Conservation (phyloP, 2,888 invertebrate species). For the Polyommatus iphigenia region DNA sequence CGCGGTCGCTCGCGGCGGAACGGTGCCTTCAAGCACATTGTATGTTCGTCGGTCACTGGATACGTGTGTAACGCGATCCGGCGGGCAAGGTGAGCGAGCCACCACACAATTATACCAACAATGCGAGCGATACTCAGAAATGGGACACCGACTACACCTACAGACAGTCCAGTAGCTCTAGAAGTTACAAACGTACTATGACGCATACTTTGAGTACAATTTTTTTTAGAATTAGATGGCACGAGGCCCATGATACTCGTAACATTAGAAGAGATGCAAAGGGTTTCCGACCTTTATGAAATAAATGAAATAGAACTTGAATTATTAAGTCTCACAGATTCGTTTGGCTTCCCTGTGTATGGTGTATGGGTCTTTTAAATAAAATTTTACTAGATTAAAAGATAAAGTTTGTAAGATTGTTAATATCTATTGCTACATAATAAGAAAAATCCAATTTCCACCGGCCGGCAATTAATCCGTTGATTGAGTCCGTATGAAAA, state of each 20-base stretch:
- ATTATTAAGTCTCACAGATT: too few relatives aligned
- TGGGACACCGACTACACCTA: constrained; percentile 21
- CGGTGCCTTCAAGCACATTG: background rate
- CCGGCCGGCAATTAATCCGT: background rate
- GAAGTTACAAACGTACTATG: background rate
- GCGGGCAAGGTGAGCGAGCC: constrained; percentile 25
- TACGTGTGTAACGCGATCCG: constrained; percentile 8
- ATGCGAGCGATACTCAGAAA: constrained; percentile 25
- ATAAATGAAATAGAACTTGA: too few relatives aligned
- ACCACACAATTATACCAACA: constrained; percentile 28
- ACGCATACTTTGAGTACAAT: background rate
- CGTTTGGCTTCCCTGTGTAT: too few relatives aligned
- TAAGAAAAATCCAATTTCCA: background rate
- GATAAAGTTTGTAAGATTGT: too few relatives aligned
- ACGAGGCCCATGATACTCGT: too few relatives aligned
- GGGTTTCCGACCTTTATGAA: too few relatives aligned
- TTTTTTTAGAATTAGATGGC: too few relatives aligned
- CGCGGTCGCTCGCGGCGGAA: too few relatives aligned
- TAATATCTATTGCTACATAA: too few relatives aligned
- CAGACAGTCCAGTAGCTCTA: background rate
- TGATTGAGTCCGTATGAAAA: background rate
- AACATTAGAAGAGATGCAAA: too few relatives aligned
- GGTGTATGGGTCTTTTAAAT: too few relatives aligned
- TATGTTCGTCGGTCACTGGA: constrained; percentile 19
- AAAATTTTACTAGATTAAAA: too few relatives aligned